Percentiles rank a stretch among this genome's conserved stretches.
phyloP scores from a whole-genome alignment of 2,797 vertebrate species.

The Macroramphosus scolopax region DNA sequence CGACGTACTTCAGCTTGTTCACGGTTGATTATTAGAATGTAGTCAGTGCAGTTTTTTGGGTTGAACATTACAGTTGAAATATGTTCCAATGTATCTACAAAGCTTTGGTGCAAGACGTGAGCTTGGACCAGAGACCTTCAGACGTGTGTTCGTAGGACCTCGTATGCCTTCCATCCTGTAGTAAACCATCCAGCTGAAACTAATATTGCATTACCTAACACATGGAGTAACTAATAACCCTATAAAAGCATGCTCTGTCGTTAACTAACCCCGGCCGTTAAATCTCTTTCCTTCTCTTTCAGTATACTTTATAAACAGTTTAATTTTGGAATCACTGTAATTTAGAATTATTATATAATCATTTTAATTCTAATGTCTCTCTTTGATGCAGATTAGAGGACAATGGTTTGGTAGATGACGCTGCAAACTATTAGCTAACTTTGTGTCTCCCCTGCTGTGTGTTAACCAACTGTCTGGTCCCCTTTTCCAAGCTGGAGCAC shows the following conservation, averaged over 20 bases:
- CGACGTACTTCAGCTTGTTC: neutral
- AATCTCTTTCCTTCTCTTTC: slow-evolving; percentile 68
- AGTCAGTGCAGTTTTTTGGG: too few species aligned
- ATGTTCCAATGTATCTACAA: slow-evolving; percentile 20
- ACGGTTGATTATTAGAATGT: slow-evolving; percentile 1
- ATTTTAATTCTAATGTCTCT: slow-evolving; percentile 45
- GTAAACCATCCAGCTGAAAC: slow-evolving; percentile 73
- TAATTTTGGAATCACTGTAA: slow-evolving; percentile 40
- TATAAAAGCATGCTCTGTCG: slow-evolving; percentile 78
- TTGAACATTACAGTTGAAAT: too few species aligned
- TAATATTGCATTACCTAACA: slow-evolving; percentile 79
- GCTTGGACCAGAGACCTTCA: slow-evolving; percentile 45
- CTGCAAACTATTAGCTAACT: slow-evolving; percentile 66
- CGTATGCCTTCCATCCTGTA: slow-evolving; percentile 68
- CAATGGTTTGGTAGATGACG: slow-evolving; percentile 51
- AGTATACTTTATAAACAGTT: slow-evolving; percentile 51
- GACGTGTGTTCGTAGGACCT: slow-evolving; percentile 54
- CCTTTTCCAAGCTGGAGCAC: slow-evolving; percentile 87
- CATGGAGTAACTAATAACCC: slow-evolving; percentile 74
- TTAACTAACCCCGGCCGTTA: slow-evolving; percentile 75
- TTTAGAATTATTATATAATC: slow-evolving; percentile 41
- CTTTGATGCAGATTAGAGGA: slow-evolving; percentile 28
- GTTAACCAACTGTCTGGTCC: slow-evolving; percentile 89
- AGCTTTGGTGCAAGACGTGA: slow-evolving; percentile 43
- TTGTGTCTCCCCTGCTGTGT: slow-evolving; percentile 81